Conservation (phyloP, 1,140 invertebrate species). For the Drosophila virilis region DNA sequence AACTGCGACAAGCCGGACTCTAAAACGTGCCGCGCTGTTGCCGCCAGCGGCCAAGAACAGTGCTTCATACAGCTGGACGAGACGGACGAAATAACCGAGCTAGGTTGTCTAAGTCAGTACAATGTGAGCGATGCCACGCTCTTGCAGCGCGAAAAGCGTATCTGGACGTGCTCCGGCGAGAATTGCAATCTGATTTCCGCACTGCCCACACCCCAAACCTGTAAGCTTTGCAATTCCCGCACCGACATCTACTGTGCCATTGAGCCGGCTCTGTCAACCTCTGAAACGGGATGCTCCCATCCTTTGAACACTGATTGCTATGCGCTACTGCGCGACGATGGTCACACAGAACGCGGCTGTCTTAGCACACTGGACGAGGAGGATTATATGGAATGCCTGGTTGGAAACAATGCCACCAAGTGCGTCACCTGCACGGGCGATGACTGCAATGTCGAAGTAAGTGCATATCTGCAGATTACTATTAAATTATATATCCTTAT, state of each 20-base stretch:
- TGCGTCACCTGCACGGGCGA: slow-evolving; percentile 58
- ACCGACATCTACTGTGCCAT: slow-evolving; percentile 62
- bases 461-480: neutral
- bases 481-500: too few species aligned
- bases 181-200: slow-evolving; percentile 67
- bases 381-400: slow-evolving; percentile 57
- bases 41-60: slow-evolving; percentile 46
- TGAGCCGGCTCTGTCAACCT: slow-evolving; percentile 18
- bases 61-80: slow-evolving; percentile 71
- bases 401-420: slow-evolving; percentile 42
- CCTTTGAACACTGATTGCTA: slow-evolving; percentile 69
- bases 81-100: slow-evolving; percentile 28
- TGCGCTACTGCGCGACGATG: slow-evolving; percentile 55
- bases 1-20: slow-evolving; percentile 54
- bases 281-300: slow-evolving; percentile 39
- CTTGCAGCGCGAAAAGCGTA: slow-evolving; percentile 47
- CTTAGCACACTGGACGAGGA: slow-evolving; percentile 53
- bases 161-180: slow-evolving; percentile 71
- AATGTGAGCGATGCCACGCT: slow-evolving; percentile 57
- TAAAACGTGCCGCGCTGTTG: slow-evolving; percentile 63
- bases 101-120: slow-evolving; percentile 73
- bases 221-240: slow-evolving; percentile 66
- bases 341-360: slow-evolving; percentile 77
- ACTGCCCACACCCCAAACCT: slow-evolving; percentile 42
- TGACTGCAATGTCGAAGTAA: slow-evolving; percentile 63